A percentile compares a stretch with the other conserved stretches of the same genome.
phyloP scores from a whole-genome alignment of 2,113 vertebrate species.

The Muntiacus reevesi region DNA sequence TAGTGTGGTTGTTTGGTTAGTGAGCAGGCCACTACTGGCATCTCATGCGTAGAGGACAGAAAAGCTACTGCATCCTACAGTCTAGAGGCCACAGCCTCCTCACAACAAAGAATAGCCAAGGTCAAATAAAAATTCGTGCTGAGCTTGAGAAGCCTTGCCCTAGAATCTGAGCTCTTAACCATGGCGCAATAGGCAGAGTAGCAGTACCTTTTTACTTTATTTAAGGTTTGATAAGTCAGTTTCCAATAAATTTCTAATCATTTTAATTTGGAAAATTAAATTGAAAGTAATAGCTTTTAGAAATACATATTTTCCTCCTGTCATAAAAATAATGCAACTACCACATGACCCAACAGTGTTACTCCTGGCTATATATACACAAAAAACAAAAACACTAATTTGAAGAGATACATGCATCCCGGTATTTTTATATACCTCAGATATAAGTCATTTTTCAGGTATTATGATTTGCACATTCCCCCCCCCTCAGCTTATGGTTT shows the following conservation, averaged over 20 bases:
- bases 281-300: neutral
- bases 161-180: neutral
- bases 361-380: neutral
- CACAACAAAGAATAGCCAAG: neutral
- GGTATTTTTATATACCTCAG: neutral
- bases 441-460: neutral
- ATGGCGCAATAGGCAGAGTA: neutral
- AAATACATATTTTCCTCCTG: neutral
- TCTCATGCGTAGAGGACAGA: neutral
- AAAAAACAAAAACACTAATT: neutral
- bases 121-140: neutral
- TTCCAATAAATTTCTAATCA: neutral
- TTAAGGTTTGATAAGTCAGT: conserved; percentile 1
- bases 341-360: neutral
- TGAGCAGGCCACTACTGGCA: neutral
- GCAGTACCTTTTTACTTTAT: neutral
- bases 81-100: neutral
- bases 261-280: conserved; percentile 19
- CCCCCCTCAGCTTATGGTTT: neutral
- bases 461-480: neutral
- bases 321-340: neutral
- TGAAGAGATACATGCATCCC: neutral
- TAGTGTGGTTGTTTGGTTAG: neutral
- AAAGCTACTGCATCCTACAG: neutral
- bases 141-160: neutral